Base-by-base conservation (phyloP, 2,888 invertebrate genomes). In the Xanthia togata region DNA sequence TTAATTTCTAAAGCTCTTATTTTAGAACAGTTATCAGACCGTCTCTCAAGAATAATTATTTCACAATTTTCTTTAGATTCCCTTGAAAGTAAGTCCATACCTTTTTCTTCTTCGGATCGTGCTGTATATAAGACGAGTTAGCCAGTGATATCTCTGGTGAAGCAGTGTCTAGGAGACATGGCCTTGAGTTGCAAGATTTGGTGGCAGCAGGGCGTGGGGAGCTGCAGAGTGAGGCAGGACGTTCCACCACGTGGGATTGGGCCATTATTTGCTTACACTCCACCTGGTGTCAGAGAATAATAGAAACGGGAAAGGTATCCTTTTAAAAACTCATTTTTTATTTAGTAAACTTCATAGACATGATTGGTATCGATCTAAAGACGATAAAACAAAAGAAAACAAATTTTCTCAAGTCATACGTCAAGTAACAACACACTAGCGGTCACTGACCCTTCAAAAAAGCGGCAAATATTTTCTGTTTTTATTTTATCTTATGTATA, bases 221-320 rank as follows among this genome's bases (percentile, higher is more conserved):
- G 23, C 98, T 97, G 93, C 98, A 98, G 92, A 98, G 97, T 0
- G 97, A 97, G 38, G 98, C 97, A 0, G 98, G 98, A 26, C 98
- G 97, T 88, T 98, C 98, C 75, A 98, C 98, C 87, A 98, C 98
- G 92, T 98, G 98, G n/a, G 99, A 99, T 91, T 99, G 98, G 0
- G 99, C 98, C 98, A 99, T 98, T 82, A 98, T 98, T 95, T 99
- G 99, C 92, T 99, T 98, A 94, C 99, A 99, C 86, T 98, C 97
- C 82, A 98, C 98, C 96, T 97, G 93, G 23, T 60, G 9, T 6
- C 12, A 41, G 41, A 55, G 17, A 31, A 8, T 20, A n/a, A 60
- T 78, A 60, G 98, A 0, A 14, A 67, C 6, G 4, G 14, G 23
- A n/a, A 47, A 47, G 17, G 5, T 20, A 44, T 44, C 44, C 12